Conservation (phyloP, 2,113 vertebrate genomes). For the human region GRCh38 chr5:67034501-67035000, state of each 20-base stretch:
- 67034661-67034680: slow-evolving; percentile 53
- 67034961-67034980: background rate
- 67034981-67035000: background rate
- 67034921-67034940: background rate
- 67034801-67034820: slow-evolving; percentile 19
- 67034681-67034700: slow-evolving; percentile 32
- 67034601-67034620: background rate
- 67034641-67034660: background rate
- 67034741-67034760: slow-evolving; percentile 23
- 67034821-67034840: background rate
- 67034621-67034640: background rate
- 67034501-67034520: background rate
- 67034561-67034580: background rate
- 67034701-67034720: slow-evolving; percentile 39
- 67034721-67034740: slow-evolving; percentile 60
- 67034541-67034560: background rate
- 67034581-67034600: background rate
- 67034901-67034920: background rate
- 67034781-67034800: slow-evolving; percentile 16
- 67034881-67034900: background rate
- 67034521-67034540: background rate
- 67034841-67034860: background rate
- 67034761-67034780: slow-evolving; percentile 46
- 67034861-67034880: background rate
- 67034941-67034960: background rate